Evolutionary conservation across 2,888 invertebrate species (phyloP), one percentile per base, ranked within the genome.

Genomic region (Chironomus tentans): DNA sequence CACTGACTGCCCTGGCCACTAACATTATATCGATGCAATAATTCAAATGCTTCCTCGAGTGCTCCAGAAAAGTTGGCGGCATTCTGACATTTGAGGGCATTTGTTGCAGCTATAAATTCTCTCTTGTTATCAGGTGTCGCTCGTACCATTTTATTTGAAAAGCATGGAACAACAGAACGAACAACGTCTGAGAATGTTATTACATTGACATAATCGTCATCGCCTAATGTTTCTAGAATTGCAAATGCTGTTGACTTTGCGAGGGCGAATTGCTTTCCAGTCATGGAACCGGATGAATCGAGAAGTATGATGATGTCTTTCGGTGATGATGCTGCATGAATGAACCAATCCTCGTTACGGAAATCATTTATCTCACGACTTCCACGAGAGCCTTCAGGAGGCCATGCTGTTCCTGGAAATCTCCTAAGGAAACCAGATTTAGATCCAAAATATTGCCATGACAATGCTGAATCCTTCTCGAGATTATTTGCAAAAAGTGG

Each of bases 361-460:
- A 96, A 98, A 85, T 99, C 98, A 86, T 97, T 97, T 81, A 98
- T 90, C 78, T 91, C 89, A 76, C 92, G 89, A 79, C 89, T 92
- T 81, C 92, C 94, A 79, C 90, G 89, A 72, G 91, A 89, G 79
- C 91, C 76, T 61, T 76, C 76, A 3, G 76, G 76, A 4, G 76
- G 76, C 76, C 76, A 76, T 24, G 76, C 76, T 5, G 69, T 85
- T 91, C 97, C 98, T 82, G 98, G 99, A 86, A 93, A 99, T 81
- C 96, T 90, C 80, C 98, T 87, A 83, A 98, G 89, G 84, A 98
- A 98, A 71, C 99, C 99, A 1, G 91, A 87, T n/a, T 96, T 92
- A 76, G 97, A 96, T 73, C 98, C 97, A 85, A 96, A 99, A 85
- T 97, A 97, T 85, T 99, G 99, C 96, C 98, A 99, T n/a, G 95